A percentile compares a stretch with the other conserved stretches of the same genome.
These are phyloP conservation scores for Netelia virgata DNA, from an alignment of 2,888 invertebrate species.

Conservation along the genomic window DNA sequence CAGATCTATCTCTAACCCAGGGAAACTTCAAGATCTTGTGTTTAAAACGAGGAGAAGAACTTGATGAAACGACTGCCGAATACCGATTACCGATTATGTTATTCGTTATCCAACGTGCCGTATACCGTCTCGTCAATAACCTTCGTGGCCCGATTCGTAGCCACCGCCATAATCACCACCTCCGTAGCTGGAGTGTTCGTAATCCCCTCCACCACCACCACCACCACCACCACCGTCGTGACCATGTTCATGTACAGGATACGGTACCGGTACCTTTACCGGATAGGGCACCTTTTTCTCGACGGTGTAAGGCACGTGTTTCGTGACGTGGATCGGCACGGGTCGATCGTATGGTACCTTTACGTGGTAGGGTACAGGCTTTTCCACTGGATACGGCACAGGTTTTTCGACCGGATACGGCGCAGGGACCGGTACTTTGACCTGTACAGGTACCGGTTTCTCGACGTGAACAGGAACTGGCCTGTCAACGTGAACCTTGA, in stretches of 20 bases:
- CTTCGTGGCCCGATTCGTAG: constrained; percentile 64
- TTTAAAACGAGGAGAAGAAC: constrained; percentile 43
- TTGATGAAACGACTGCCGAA: constrained; percentile 35
- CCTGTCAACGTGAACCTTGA: constrained; percentile 85
- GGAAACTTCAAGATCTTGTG: constrained; percentile 35
- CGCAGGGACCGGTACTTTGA: constrained; percentile 86
- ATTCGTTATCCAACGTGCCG: constrained; percentile 15
- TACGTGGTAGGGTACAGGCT: constrained; percentile 89
- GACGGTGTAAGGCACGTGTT: constrained; percentile 80
- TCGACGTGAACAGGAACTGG: constrained; percentile 92
- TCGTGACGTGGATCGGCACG: constrained; percentile 80
- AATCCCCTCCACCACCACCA: constrained; percentile 66
- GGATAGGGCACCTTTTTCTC: constrained; percentile 88
- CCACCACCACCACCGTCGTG: constrained; percentile 67
- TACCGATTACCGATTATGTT: constrained; percentile 22
- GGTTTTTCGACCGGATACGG: constrained; percentile 80
- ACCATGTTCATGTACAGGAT: constrained; percentile 85
- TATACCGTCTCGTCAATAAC: constrained; percentile 55
- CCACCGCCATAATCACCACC: constrained; percentile 63
- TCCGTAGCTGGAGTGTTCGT: constrained; percentile 50
- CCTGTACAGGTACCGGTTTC: constrained; percentile 91
- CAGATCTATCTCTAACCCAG: constrained; percentile 38
- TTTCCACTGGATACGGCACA: constrained; percentile 83
- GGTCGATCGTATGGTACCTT: constrained; percentile 86
- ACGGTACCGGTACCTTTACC: constrained; percentile 90